Evolutionary conservation across 2,888 invertebrate genomes (phyloP).

Genomic region (Capitulum mitella): DNA sequence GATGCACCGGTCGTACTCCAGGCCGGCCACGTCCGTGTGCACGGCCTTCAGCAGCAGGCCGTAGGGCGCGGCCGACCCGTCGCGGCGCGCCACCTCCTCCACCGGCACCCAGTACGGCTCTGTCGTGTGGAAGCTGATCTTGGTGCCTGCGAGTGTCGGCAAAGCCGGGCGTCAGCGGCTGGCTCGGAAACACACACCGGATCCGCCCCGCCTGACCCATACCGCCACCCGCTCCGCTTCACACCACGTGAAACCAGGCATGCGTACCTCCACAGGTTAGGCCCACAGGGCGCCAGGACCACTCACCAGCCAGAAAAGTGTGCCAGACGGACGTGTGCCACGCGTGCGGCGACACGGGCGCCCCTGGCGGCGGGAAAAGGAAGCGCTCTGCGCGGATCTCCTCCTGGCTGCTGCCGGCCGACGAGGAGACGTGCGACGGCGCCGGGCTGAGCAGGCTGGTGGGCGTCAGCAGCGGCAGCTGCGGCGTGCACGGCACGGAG

Average conservation of each 20-base stretch:
- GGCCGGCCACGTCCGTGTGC: constrained; percentile 10
- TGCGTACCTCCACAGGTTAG: too few relatives aligned
- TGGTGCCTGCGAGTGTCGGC: neutral
- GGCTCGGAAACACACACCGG: too few relatives aligned
- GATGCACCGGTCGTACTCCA: neutral
- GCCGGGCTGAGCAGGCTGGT: constrained; percentile 36
- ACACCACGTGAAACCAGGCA: too few relatives aligned
- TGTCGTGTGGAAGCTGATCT: constrained; percentile 5
- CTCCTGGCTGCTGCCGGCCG: constrained; percentile 35
- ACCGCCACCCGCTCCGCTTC: too few relatives aligned
- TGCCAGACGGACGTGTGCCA: constrained; percentile 31
- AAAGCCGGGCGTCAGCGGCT: too few relatives aligned
- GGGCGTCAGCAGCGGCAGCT: constrained; percentile 27
- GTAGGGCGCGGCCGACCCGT: constrained; percentile 6
- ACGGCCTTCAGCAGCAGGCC: neutral
- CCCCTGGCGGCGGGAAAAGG: constrained; percentile 29
- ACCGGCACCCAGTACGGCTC: constrained; percentile 24
- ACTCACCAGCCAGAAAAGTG: constrained; percentile 27
- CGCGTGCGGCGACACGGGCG: constrained; percentile 31
- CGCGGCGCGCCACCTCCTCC: constrained; percentile 3
- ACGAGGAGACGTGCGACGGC: constrained; percentile 35
- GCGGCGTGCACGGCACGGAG: constrained; percentile 15
- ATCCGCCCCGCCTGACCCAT: too few relatives aligned
- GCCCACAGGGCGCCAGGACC: too few relatives aligned
- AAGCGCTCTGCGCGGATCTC: constrained; percentile 34